Evolutionary conservation across 1,140 invertebrate species (phyloP).

Genomic region (Drosophila pruinosa): DNA sequence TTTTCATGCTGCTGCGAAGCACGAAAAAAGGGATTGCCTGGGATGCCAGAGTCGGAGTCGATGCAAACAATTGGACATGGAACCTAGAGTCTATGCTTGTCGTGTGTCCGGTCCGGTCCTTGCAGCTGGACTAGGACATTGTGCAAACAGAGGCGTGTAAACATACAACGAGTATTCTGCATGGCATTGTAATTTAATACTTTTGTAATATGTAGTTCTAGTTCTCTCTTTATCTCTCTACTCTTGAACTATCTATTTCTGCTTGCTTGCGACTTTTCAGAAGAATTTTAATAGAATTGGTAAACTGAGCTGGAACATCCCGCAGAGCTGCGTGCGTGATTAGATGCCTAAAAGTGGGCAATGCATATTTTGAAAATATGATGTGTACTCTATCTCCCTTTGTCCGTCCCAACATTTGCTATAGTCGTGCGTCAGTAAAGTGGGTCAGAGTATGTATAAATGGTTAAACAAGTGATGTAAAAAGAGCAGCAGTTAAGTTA

Average conservation of each 20-base stretch:
- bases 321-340: conserved; percentile 35
- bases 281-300: conserved; percentile 80
- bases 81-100: neutral
- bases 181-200: conserved; percentile 71
- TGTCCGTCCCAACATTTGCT: neutral
- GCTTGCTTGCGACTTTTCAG: conserved; percentile 54
- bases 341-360: conserved; percentile 72
- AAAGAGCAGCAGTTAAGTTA: conserved; percentile 20
- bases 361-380: conserved; percentile 55
- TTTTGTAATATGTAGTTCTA: conserved; percentile 74
- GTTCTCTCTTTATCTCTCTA: neutral
- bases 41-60: neutral
- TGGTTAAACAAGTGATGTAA: conserved; percentile 20
- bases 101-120: neutral
- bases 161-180: neutral
- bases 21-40: conserved; percentile 43
- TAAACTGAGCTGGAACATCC: conserved; percentile 60
- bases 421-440: neutral
- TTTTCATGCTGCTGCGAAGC: conserved; percentile 46
- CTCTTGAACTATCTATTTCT: conserved; percentile 16
- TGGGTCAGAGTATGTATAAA: conserved; percentile 15
- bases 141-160: conserved; percentile 73
- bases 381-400: neutral
- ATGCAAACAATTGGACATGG: neutral
- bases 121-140: conserved; percentile 54